Percentiles rank a stretch among this genome's conserved stretches.
Conservation (phyloP, 2,113 vertebrate genomes). For the Noturus placidus region DNA sequence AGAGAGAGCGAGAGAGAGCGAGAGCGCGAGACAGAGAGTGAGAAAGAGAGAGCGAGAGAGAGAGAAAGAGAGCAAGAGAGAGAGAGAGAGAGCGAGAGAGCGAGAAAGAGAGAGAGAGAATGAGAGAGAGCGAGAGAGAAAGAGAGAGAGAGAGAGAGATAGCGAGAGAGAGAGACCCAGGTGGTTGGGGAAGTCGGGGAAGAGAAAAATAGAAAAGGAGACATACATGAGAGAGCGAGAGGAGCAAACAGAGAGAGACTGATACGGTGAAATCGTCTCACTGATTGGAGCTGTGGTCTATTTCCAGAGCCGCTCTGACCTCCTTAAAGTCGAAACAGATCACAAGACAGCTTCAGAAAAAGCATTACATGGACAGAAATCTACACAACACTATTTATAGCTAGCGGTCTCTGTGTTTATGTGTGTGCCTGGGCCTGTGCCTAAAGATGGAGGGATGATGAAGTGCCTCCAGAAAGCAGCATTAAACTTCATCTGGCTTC, state of each 20-base stretch:
- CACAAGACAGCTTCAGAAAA: conserved; percentile 64
- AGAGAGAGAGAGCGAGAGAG: background rate
- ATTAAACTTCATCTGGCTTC: conserved; percentile 10
- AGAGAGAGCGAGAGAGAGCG: background rate
- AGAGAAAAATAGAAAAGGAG: conserved; percentile 24
- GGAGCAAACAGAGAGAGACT: conserved; percentile 12
- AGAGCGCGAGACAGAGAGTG: background rate
- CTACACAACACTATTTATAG: conserved; percentile 71
- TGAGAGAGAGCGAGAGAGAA: conserved; percentile 5
- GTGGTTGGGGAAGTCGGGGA: background rate
- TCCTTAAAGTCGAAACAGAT: conserved; percentile 65
- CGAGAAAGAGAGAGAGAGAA: conserved; percentile 4
- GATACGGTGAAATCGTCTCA: conserved; percentile 23
- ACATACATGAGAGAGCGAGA: background rate
- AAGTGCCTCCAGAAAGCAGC: conserved; percentile 7
- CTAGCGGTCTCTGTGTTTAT: conserved; percentile 37
- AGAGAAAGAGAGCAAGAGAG: conserved; percentile 1
- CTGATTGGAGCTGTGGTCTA: conserved; percentile 59
- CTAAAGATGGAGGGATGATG: conserved; percentile 11
- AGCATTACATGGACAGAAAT: conserved; percentile 38
- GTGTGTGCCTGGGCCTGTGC: conserved; percentile 37
- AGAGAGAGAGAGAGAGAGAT: background rate
- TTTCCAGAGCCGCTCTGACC: conserved; percentile 63
- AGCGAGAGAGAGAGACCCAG: background rate
- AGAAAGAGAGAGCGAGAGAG: background rate